phyloP scores from a whole-genome alignment of 2,888 invertebrate species.

The Cantharis lateralis region DNA sequence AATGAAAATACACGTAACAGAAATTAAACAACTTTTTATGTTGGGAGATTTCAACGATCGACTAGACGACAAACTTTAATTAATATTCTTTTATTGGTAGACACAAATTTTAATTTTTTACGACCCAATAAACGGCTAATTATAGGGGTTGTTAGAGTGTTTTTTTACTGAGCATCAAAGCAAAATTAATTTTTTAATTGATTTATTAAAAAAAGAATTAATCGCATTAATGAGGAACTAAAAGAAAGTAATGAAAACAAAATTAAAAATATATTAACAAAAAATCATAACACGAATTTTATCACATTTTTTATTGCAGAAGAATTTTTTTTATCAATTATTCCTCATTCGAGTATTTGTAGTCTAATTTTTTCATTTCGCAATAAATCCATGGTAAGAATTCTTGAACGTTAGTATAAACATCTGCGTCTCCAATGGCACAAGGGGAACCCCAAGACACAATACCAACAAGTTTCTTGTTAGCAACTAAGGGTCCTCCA shows the following conservation, averaged over 20 bases:
- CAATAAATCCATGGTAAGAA: constrained; percentile 10
- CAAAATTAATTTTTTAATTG: background rate
- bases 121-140: background rate
- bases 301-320: background rate
- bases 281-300: background rate
- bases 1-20: background rate
- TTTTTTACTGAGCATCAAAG: background rate
- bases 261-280: too few species aligned
- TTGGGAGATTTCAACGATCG: constrained; percentile 6
- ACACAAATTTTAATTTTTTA: background rate
- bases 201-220: background rate
- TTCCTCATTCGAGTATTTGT: background rate
- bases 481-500: constrained; percentile 2
- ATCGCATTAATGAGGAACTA: background rate
- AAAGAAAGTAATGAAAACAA: background rate
- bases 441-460: constrained; percentile 14
- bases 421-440: constrained; percentile 15
- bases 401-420: constrained; percentile 7
- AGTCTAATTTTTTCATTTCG: background rate
- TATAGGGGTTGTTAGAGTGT: background rate
- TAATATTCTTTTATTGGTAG: background rate
- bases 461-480: constrained; percentile 7
- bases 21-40: background rate
- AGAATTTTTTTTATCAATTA: background rate
- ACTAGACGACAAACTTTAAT: background rate